Evolutionary conservation across 2,113 vertebrate genomes (phyloP), one percentile per base, ranked within the genome.

Genomic region (Tenrec ecaudatus): DNA sequence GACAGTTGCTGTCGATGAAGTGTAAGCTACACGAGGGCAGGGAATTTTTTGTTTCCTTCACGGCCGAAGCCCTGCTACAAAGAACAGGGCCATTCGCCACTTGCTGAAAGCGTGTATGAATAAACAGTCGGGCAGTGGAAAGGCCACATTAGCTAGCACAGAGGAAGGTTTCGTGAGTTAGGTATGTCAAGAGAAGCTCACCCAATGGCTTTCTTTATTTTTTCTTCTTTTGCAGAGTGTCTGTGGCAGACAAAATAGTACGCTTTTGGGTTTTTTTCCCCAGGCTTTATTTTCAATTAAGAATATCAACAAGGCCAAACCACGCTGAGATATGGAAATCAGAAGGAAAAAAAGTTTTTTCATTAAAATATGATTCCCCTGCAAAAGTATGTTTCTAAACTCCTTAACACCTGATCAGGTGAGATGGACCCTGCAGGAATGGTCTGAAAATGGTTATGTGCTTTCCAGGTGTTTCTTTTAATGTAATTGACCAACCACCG

Each of bases 401-500:
- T 82, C 75, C 53, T 69, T 23, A 94, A 58, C 33, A 88, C 68
- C 75, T 43, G 60, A 62, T 87, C 58, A 89, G 87, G 43, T 80
- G 47, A 53, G 47, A 53, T 53, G 47, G 47, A 10, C 47, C 89
- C 20, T 83, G n/a, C 22, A 86, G 71, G 95, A 91, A 9, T 87
- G 33, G 89, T 60, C 33, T 91, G 8, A 85, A 86, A 33, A 31
- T 93, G 47, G 9, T 85, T 87, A 86, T 20, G 58, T 69, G 19
- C 62, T 88, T 86, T 27, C 38, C 53, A 31, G 80, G 43, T 75
- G 23, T 76, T 80, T 57, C 64, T 17, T 69, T 82, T 87, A 43
- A 64, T 76, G 93, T 86, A 14, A 75, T 92, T 86, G 86, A 82
- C 38, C 22, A 88, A 47, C 15, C 64, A 85, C 53, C 62, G 84